These are phyloP conservation scores for Apis cerana DNA, from an alignment of 1,140 invertebrate genomes.

Conservation along the genomic window DNA sequence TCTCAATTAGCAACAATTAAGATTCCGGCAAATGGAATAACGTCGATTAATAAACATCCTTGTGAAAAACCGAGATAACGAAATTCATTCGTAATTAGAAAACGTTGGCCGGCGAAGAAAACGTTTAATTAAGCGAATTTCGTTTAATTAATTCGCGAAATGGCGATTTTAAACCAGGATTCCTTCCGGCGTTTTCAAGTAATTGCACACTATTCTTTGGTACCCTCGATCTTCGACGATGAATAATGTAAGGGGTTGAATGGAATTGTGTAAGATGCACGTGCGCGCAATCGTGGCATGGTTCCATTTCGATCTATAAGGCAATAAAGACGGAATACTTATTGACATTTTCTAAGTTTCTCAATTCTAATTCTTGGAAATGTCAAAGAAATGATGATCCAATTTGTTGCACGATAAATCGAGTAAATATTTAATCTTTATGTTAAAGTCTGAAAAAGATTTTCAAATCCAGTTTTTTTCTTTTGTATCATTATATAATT, in stretches of 20 bases:
- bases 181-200: constrained; percentile 13
- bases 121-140: neutral
- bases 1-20: constrained; percentile 30
- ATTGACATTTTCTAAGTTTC: constrained; percentile 16
- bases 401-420: neutral
- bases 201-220: constrained; percentile 23
- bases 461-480: no score
- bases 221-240: constrained; percentile 16
- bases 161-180: constrained; percentile 48
- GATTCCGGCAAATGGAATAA: constrained; percentile 3
- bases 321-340: neutral
- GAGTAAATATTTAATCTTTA: neutral
- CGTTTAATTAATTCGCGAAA: constrained; percentile 58
- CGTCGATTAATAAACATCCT: constrained; percentile 29
- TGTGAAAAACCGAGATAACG: constrained; percentile 14
- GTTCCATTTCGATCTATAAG: neutral
- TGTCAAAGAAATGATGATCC: neutral
- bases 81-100: constrained; percentile 35
- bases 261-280: constrained; percentile 29
- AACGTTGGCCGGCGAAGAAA: constrained; percentile 10
- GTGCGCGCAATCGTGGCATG: constrained; percentile 21
- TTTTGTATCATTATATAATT: no score
- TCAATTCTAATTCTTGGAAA: neutral
- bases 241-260: constrained; percentile 34
- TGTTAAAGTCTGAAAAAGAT: no score